Evolutionary conservation across 1,140 invertebrate species (phyloP), one percentile per base, ranked within the genome.

Genomic region (Orius insidiosus): DNA sequence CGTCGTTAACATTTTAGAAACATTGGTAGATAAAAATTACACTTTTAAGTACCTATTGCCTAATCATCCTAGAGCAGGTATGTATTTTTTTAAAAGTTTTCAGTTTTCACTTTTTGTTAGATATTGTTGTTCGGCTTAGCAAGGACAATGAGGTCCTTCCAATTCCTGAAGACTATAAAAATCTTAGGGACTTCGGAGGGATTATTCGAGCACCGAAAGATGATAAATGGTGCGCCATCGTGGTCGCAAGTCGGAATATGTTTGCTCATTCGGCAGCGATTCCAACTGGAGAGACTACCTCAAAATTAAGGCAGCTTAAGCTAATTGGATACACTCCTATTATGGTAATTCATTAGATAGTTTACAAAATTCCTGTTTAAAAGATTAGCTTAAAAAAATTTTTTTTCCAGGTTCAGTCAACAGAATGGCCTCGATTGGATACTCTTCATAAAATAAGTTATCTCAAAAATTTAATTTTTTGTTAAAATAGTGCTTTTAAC

Each of bases 11-110:
- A 38, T 31, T 40, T 16, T 16, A 3, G 14, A 38, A 40, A 5
- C 14, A 6, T 40, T 47, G 3, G 36, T 19, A 15, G 31, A 33
- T 14, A 24, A 39, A 3, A 9, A 47, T 10, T 30, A 16, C 7
- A 7, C 13, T 31, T 19, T 18, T n/a, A 47, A 47, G 31, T 47
- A 47, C 30, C 18, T 47, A 24, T 19, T 47, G 19, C 37, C 46
- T 1, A 47, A 40, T 33, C 46, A 47, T 19, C 38, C 46, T 13
- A 4, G 37, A 14, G 46, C 37, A 16, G 46, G 46, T 47, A 11
- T 31, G 34, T 35, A n/a, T 44, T 44, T 41, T 41, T 41, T 5
- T 36, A 9, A 3, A 36, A 36, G 3, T n/a, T 18, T 15, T 13
- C 3, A 15, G 10, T 2, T 40, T 15, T 40, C 5, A 14, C 2